Evolutionary conservation across 2,888 invertebrate species (phyloP), one percentile per base, ranked within the genome.

Genomic region (Orthonevra nobilis): DNA sequence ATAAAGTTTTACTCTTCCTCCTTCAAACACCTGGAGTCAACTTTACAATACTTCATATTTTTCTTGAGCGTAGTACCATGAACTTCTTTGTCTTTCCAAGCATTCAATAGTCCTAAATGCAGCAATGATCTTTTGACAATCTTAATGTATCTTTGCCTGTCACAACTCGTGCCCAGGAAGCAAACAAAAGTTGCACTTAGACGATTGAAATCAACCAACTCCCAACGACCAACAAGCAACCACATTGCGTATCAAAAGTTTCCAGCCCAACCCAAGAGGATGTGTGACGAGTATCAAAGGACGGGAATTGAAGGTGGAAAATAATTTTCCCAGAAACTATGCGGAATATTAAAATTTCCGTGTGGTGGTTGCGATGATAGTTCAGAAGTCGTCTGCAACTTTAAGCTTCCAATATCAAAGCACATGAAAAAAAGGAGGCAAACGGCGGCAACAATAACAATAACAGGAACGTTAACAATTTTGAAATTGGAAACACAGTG

Each of bases 401-500:
- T 52, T 12, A 54, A 52, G 5, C 50, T 10, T 9, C 30, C 4
- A 20, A n/a, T 15, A 9, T 9, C n/a, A 40, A 0, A 7, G 10
- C 20, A 14, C 20, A 63, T 50, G 38, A 23, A 32, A 19, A 26
- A 34, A 12, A 23, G 4, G n/a, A 9, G 12, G n/a, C 42, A 34
- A 42, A 20, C 28, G 42, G 9, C 20, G 36, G 2, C 38, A 17
- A 4, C n/a, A 15, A 10, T 17, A 10, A 6, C 10, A 32, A n/a
- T 23, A 44, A 34, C 19, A 26, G 23, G 17, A 26, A 48, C 17
- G 30, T 32, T 23, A 58, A 46, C 40, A 70, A 64, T 69, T 69
- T 60, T 20, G 17, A 66, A 70, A 77, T 70, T 70, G 77, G 38
- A 56, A 69, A 17, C 63, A 64, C 12, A 40, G 46, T 60, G 38